Base-by-base conservation (phyloP, 2,888 invertebrate species). In the Neoitamus cyanurus region DNA sequence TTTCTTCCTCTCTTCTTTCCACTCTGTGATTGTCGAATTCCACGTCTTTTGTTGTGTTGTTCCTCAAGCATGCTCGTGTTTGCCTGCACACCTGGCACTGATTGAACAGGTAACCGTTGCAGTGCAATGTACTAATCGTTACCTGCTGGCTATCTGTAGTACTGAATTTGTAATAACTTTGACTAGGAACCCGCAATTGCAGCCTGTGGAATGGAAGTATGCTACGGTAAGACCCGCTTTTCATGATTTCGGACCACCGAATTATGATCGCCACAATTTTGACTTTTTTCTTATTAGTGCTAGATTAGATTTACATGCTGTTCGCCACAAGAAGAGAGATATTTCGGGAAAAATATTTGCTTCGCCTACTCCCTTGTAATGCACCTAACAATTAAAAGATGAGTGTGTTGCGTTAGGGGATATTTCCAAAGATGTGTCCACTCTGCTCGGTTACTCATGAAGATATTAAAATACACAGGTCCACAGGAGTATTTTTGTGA, bases 61-160 rank as follows among this genome's bases (percentile, higher is more conserved):
- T 34, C 58, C 69, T 82, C 15, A 37, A 34, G 82, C 69, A 13
- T 82, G 82, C 82, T 82, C 42, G 37, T 82, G 69, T 69, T 82
- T 82, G 82, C 82, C 69, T 68, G 72, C 83, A 83, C 83, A 83
- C 83, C 83, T 83, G 83, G 83, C 83, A 73, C 83, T 73, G 83
- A 72, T 34, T 48, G 73, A 75, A 75, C 73, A 83, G 83, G 83
- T 83, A 83, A 83, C 83, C 31, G 83, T 83, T 83, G 73, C 73
- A 36, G 83, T 75, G 83, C 83, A 83, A 75, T 73, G 83, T 48
- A 83, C 73, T 83, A 58, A 73, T 58, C 48, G 68, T 48, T 34
- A 34, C 37, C 69, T 25, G 7, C 25, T 25, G 25, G 3, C 36
- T 36, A 37, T 36, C 69, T 37, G 37, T 68, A n/a, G 37, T 48